These are phyloP conservation scores for Nymphalis c-album DNA, from an alignment of 2,888 invertebrate species.

Conservation along the genomic window DNA sequence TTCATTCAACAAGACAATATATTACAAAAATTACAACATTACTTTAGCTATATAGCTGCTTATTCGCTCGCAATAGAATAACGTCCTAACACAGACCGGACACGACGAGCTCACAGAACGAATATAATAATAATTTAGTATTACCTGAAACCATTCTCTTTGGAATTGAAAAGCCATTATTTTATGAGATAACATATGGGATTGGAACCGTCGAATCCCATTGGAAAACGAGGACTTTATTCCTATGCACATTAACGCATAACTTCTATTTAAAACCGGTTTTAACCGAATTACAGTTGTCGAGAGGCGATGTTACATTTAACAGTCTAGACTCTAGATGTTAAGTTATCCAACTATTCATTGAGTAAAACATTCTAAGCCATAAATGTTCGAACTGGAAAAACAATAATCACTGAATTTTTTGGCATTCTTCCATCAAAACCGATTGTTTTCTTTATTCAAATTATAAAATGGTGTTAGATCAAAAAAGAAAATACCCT, in stretches of 20 bases:
- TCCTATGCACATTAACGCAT: conserved; percentile 30
- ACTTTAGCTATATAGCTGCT: too few species aligned
- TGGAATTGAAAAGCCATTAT: conserved; percentile 45
- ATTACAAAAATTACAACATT: too few species aligned
- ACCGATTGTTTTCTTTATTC: too few species aligned
- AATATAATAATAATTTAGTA: conserved; percentile 42
- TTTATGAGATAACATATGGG: conserved; percentile 42
- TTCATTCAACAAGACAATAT: too few species aligned
- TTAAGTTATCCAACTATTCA: too few species aligned
- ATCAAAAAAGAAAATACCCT: too few species aligned
- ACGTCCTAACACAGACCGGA: conserved; percentile 10
- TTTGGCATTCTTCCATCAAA: too few species aligned
- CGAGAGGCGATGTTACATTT: neutral
- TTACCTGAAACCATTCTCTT: conserved; percentile 44
- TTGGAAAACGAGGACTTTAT: conserved; percentile 28
- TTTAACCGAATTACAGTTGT: conserved; percentile 16
- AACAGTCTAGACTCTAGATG: too few species aligned
- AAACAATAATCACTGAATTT: too few species aligned
- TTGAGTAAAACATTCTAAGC: too few species aligned
- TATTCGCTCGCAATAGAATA: conserved; percentile 2
- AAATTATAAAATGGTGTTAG: too few species aligned
- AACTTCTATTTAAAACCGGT: conserved; percentile 17
- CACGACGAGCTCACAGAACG: conserved; percentile 32
- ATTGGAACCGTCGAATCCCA: conserved; percentile 30
- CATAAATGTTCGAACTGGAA: too few species aligned